Evolutionary conservation across 2,888 invertebrate genomes (phyloP).

Genomic region (Synanthedon vespiformis): DNA sequence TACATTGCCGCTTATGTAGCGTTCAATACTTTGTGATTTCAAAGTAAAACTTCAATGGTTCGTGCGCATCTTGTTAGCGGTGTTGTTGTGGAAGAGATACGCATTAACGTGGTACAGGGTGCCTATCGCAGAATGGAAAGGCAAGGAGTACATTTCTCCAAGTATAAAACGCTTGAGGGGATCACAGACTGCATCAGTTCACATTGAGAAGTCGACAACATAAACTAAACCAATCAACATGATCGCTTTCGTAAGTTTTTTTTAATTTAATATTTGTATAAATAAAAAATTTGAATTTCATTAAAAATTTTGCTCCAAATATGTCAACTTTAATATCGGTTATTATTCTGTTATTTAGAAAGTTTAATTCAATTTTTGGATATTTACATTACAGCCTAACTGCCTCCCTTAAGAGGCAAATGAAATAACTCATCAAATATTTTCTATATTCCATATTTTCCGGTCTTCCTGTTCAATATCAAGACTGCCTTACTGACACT

Average conservation of each 20-base stretch:
- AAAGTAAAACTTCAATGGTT: background rate
- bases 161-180: slow-evolving; percentile 58
- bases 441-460: too few relatives aligned
- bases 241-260: slow-evolving; percentile 63
- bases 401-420: too few relatives aligned
- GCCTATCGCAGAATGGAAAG: slow-evolving; percentile 66
- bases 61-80: background rate
- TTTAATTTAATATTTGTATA: too few relatives aligned
- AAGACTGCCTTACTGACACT: background rate
- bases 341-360: too few relatives aligned
- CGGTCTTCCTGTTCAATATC: background rate
- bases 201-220: slow-evolving; percentile 41
- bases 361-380: too few relatives aligned
- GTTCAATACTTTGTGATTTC: background rate
- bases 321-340: too few relatives aligned
- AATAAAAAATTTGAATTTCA: too few relatives aligned
- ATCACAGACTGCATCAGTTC: slow-evolving; percentile 49
- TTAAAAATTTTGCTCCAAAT: too few relatives aligned
- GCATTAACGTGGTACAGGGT: slow-evolving; percentile 19
- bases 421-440: too few relatives aligned
- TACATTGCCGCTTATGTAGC: background rate
- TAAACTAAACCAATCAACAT: slow-evolving; percentile 54
- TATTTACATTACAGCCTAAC: too few relatives aligned
- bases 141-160: slow-evolving; percentile 54
- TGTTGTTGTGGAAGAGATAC: background rate